A percentile compares a stretch with the other conserved stretches of the same genome.
phyloP scores from a whole-genome alignment of 2,113 vertebrate genomes.

The Leucopternis melanops region DNA sequence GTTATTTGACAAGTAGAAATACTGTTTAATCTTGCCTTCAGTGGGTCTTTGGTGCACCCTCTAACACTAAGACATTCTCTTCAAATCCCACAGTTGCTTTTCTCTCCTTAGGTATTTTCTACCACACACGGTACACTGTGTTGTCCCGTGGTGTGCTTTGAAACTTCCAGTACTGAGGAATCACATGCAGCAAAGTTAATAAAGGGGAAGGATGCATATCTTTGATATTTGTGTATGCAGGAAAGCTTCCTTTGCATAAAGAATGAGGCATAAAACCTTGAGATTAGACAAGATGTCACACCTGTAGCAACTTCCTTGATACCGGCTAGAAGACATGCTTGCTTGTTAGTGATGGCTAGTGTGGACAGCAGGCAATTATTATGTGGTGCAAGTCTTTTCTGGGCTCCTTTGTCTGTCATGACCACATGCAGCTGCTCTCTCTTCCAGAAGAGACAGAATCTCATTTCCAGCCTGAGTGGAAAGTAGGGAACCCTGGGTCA shows the following conservation, averaged over 20 bases:
- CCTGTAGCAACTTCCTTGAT: neutral
- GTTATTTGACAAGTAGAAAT: neutral
- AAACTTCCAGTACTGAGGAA: neutral
- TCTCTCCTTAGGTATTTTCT: neutral
- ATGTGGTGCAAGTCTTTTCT: neutral
- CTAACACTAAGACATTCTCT: neutral
- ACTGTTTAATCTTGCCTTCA: neutral
- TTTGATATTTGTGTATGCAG: neutral
- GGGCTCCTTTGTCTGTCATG: neutral
- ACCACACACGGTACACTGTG: neutral
- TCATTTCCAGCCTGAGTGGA: slow-evolving; percentile 66
- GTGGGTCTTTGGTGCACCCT: neutral
- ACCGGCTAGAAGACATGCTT: neutral
- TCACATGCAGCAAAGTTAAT: neutral
- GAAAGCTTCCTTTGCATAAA: neutral
- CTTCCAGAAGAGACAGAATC: slow-evolving; percentile 59
- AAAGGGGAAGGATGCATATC: neutral
- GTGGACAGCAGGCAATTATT: neutral
- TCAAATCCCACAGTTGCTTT: neutral
- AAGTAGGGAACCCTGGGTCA: slow-evolving; percentile 63
- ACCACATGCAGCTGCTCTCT: neutral
- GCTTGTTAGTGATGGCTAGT: neutral
- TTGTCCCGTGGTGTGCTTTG: neutral
- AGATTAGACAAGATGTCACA: neutral
- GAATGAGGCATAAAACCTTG: neutral